phyloP scores from a whole-genome alignment of 2,888 invertebrate species.

The Drosophila stalkeri region DNA sequence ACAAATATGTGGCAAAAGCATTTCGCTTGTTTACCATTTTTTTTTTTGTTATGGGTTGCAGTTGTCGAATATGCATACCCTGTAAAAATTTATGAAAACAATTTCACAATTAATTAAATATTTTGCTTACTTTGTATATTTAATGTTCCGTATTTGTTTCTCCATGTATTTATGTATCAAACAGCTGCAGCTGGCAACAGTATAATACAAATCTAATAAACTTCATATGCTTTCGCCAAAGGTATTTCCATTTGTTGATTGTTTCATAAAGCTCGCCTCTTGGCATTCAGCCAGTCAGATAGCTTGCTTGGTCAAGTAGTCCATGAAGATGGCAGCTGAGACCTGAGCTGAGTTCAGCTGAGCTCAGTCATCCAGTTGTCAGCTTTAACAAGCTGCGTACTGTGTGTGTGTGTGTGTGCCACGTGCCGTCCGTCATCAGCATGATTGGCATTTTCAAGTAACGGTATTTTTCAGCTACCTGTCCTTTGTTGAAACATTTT shows the following conservation, averaged over 20 bases:
- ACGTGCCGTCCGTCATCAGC: conserved; percentile 55
- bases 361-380: conserved; percentile 54
- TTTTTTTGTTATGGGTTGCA: conserved; percentile 30
- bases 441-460: conserved; percentile 75
- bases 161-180: background rate
- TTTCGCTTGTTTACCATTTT: conserved; percentile 53
- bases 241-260: conserved; percentile 3
- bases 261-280: conserved; percentile 16
- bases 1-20: conserved; percentile 37
- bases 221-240: background rate
- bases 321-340: conserved; percentile 32
- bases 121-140: background rate
- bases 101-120: background rate
- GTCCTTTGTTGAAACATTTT: conserved; percentile 48
- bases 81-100: background rate
- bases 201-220: too few relatives aligned
- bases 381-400: conserved; percentile 43
- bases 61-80: conserved; percentile 26
- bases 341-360: conserved; percentile 19
- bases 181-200: background rate
- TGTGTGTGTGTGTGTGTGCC: conserved; percentile 6
- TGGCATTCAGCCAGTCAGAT: background rate
- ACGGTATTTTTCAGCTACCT: conserved; percentile 35
- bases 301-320: conserved; percentile 34
- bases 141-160: background rate